Conservation (phyloP, 2,888 invertebrate genomes). For the Heliothis peltigera region DNA sequence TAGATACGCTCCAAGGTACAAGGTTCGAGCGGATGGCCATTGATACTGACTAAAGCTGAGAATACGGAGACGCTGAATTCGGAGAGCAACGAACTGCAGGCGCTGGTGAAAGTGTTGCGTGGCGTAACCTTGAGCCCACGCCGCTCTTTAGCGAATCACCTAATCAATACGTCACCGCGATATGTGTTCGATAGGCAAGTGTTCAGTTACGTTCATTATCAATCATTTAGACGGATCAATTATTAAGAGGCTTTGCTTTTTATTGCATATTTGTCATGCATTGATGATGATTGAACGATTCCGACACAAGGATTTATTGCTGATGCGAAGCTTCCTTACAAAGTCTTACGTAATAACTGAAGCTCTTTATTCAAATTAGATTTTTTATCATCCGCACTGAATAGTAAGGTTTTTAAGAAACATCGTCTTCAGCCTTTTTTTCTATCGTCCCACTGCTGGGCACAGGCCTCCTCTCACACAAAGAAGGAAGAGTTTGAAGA, state of each 20-base stretch:
- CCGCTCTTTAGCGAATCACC: constrained; percentile 80
- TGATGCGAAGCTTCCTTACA: constrained; percentile 9
- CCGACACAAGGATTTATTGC: constrained; percentile 3
- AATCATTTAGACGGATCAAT: constrained; percentile 35
- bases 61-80: constrained; percentile 79
- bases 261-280: constrained; percentile 25
- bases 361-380: background rate
- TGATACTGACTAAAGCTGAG: constrained; percentile 62
- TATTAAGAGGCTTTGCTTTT: constrained; percentile 28
- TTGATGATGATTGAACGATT: constrained; percentile 20
- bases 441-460: too few relatives aligned
- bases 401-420: background rate
- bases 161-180: constrained; percentile 82
- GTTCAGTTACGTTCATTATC: constrained; percentile 54
- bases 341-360: background rate
- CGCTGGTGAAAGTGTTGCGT: constrained; percentile 85
- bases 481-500: too few relatives aligned
- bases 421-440: too few relatives aligned
- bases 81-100: constrained; percentile 88
- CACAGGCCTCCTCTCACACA: too few relatives aligned
- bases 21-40: constrained; percentile 70
- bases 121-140: constrained; percentile 88
- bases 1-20: constrained; percentile 62
- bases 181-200: constrained; percentile 64
- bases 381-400: background rate